These are phyloP conservation scores for Azorinus chamasolen DNA, from an alignment of 2,888 invertebrate genomes.

Conservation along the genomic window DNA sequence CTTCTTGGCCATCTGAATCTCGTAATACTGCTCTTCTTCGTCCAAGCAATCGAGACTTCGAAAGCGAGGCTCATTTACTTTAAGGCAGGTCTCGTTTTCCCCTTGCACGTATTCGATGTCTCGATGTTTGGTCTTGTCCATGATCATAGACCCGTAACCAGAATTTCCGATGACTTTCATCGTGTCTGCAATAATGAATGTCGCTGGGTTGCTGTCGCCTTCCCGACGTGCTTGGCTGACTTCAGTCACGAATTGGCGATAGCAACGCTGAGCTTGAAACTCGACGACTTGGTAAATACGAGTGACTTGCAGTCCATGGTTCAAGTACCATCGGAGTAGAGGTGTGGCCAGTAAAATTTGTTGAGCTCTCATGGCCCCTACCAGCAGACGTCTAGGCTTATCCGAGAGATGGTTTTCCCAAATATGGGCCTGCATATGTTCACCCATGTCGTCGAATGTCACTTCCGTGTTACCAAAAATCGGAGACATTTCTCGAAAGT, in stretches of 20 bases:
- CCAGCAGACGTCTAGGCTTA: constrained; percentile 27
- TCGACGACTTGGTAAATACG: constrained; percentile 51
- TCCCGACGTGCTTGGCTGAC: constrained; percentile 5
- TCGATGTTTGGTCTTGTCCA: constrained; percentile 50
- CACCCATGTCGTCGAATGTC: constrained; percentile 30
- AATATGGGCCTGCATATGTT: constrained; percentile 37
- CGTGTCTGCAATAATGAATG: constrained; percentile 31
- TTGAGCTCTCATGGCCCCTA: constrained; percentile 34
- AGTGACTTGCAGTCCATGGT: constrained; percentile 49
- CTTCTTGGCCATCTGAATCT: constrained; percentile 43
- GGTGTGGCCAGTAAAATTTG: constrained; percentile 43
- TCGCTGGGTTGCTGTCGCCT: constrained; percentile 18
- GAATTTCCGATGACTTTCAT: constrained; percentile 34
- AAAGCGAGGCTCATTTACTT: constrained; percentile 42
- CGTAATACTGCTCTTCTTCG: constrained; percentile 39
- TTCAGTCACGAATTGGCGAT: too few relatives aligned
- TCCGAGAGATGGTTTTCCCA: constrained; percentile 6
- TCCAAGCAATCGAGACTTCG: constrained; percentile 37
- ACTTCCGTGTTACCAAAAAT: constrained; percentile 37
- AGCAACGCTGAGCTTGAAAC: constrained; percentile 13
- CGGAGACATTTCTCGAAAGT: constrained; percentile 51
- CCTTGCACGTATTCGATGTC: constrained; percentile 37
- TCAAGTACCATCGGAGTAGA: constrained; percentile 50
- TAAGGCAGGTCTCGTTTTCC: constrained; percentile 17
- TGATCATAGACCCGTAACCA: constrained; percentile 55